A percentile compares a stretch with the other conserved stretches of the same genome.
Evolutionary conservation across 2,888 invertebrate species (phyloP).

Genomic region (Oligia strigilis): DNA sequence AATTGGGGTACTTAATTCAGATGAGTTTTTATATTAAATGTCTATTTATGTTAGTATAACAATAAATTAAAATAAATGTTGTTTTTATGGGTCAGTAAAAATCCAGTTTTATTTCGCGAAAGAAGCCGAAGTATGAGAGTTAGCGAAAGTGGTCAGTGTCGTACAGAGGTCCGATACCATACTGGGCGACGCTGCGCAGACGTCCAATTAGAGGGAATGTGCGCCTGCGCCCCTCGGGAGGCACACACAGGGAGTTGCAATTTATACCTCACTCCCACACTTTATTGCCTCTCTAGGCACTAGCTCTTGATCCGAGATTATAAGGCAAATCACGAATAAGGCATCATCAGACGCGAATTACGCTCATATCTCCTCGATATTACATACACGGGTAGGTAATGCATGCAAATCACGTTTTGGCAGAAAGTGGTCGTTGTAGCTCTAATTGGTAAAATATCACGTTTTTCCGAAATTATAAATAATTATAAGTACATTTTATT

Average conservation of each 20-base stretch:
- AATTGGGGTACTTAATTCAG: slow-evolving; percentile 12
- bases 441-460: slow-evolving; percentile 19
- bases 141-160: slow-evolving; percentile 85
- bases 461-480: slow-evolving; percentile 26
- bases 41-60: slow-evolving; percentile 30
- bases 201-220: slow-evolving; percentile 89
- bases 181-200: slow-evolving; percentile 80
- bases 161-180: slow-evolving; percentile 80
- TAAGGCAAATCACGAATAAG: slow-evolving; percentile 53
- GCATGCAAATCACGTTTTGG: slow-evolving; percentile 31
- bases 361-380: slow-evolving; percentile 20
- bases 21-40: slow-evolving; percentile 16
- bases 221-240: slow-evolving; percentile 78
- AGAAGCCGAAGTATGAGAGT: slow-evolving; percentile 68
- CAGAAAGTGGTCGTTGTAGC: slow-evolving; percentile 5
- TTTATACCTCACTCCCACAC: slow-evolving; percentile 67
- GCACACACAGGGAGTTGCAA: slow-evolving; percentile 81
- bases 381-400: neutral
- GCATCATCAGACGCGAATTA: slow-evolving; percentile 48
- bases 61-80: slow-evolving; percentile 38
- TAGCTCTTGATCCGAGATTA: slow-evolving; percentile 57
- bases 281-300: slow-evolving; percentile 56
- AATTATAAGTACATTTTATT: neutral
- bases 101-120: slow-evolving; percentile 66
- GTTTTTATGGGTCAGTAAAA: slow-evolving; percentile 65